phyloP scores from a whole-genome alignment of 2,113 vertebrate species.

The Silurus asotus region DNA sequence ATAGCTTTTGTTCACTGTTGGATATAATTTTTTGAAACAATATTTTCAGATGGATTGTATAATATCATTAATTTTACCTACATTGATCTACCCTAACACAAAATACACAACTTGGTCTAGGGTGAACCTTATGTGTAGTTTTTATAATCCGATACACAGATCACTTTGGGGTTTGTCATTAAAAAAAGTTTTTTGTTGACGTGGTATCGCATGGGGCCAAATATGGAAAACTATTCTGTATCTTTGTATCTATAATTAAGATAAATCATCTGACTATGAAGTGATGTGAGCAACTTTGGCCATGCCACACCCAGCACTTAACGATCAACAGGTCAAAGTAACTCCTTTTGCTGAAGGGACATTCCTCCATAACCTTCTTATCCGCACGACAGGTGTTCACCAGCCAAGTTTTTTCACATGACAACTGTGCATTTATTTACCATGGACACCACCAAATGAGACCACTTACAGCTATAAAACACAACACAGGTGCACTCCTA shows the following conservation, averaged over 20 bases:
- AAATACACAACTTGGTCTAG: not conserved
- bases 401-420: conserved; percentile 35
- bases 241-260: conserved; percentile 42
- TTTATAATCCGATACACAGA: not conserved
- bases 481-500: not conserved
- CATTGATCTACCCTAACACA: not conserved
- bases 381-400: conserved; percentile 27
- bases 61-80: not conserved
- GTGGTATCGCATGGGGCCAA: conserved; percentile 25
- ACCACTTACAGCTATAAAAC: not conserved
- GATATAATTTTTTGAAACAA: not conserved
- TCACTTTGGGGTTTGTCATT: conserved; percentile 8
- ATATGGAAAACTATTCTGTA: conserved; percentile 18
- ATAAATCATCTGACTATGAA: conserved; percentile 48
- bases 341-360: not conserved
- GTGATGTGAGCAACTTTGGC: conserved; percentile 32
- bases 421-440: conserved; percentile 28
- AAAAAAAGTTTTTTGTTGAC: conserved; percentile 36
- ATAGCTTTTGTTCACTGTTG: not conserved
- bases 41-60: not conserved
- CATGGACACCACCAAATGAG: not conserved
- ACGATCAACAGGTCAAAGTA: conserved; percentile 45
- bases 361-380: conserved; percentile 21
- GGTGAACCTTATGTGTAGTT: not conserved
- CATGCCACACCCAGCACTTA: conserved; percentile 33